phyloP scores from a whole-genome alignment of 1,140 invertebrate species.

The Aphidius ervi region DNA sequence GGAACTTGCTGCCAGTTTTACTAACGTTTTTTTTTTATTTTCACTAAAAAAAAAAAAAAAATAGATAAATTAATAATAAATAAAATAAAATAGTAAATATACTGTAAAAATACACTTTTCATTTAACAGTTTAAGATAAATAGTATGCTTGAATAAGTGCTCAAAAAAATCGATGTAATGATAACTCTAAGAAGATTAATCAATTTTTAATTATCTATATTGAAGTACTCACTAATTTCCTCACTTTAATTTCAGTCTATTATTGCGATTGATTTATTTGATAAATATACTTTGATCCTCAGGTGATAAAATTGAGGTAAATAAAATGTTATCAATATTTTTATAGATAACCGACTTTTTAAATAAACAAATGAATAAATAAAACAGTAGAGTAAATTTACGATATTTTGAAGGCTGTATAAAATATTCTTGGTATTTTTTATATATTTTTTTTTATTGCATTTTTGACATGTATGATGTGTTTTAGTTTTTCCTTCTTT shows the following conservation, averaged over 20 bases:
- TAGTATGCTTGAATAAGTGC: slow-evolving; percentile 11
- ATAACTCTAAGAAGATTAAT: slow-evolving; percentile 14
- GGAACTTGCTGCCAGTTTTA: background rate
- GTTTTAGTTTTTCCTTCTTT: slow-evolving; percentile 11
- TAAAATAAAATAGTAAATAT: background rate
- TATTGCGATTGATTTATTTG: background rate
- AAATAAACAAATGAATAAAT: too few relatives aligned
- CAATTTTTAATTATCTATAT: slow-evolving; percentile 13
- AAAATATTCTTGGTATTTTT: background rate
- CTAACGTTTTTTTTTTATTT: background rate
- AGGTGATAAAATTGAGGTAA: too few relatives aligned
- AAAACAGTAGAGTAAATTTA: too few relatives aligned
- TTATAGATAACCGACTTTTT: background rate
- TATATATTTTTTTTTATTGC: slow-evolving; percentile 18
- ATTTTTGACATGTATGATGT: slow-evolving; percentile 13
- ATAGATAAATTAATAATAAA: slow-evolving; percentile 4
- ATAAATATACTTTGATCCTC: too few relatives aligned
- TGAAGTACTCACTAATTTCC: background rate
- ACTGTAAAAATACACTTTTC: too few relatives aligned
- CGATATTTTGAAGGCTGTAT: too few relatives aligned
- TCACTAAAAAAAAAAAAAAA: background rate
- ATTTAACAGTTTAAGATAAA: slow-evolving; percentile 7
- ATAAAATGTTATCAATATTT: too few relatives aligned
- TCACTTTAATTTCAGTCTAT: background rate
- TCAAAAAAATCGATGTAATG: slow-evolving; percentile 12